These are phyloP conservation scores for Leptobrachium ailaonicum DNA, from an alignment of 2,113 vertebrate species.

Conservation along the genomic window DNA sequence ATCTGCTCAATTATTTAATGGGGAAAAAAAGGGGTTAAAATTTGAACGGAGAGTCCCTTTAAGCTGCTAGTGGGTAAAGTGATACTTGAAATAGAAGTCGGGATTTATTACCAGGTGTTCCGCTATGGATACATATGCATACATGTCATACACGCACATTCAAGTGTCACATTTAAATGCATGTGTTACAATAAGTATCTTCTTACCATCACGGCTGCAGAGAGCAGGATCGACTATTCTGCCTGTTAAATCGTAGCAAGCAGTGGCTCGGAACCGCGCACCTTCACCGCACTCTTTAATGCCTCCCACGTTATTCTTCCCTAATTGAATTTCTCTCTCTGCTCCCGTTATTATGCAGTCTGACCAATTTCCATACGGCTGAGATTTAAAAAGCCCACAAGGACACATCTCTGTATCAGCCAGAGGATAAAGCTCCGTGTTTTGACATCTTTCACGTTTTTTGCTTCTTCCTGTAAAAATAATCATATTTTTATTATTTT, in stretches of 20 bases:
- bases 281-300: slow-evolving; percentile 82
- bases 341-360: slow-evolving; percentile 77
- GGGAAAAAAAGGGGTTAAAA: too few species aligned
- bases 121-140: too few species aligned
- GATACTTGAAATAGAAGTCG: too few species aligned
- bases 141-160: too few species aligned
- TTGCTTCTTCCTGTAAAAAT: slow-evolving; percentile 84
- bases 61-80: too few species aligned
- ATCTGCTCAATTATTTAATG: too few species aligned
- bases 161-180: too few species aligned
- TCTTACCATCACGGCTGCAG: slow-evolving; percentile 85
- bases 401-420: slow-evolving; percentile 80
- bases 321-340: slow-evolving; percentile 51
- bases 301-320: slow-evolving; percentile 56
- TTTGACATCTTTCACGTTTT: slow-evolving; percentile 87
- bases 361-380: slow-evolving; percentile 90
- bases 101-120: too few species aligned
- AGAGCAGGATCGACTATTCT: slow-evolving; percentile 72
- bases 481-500: neutral
- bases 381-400: slow-evolving; percentile 76
- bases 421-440: slow-evolving; percentile 75
- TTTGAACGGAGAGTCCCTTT: too few species aligned
- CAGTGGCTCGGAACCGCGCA: slow-evolving; percentile 73
- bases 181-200: neutral
- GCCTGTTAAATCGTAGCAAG: slow-evolving; percentile 78